Evolutionary conservation across 2,113 vertebrate species (phyloP).

Genomic region (Scopus umbretta): DNA sequence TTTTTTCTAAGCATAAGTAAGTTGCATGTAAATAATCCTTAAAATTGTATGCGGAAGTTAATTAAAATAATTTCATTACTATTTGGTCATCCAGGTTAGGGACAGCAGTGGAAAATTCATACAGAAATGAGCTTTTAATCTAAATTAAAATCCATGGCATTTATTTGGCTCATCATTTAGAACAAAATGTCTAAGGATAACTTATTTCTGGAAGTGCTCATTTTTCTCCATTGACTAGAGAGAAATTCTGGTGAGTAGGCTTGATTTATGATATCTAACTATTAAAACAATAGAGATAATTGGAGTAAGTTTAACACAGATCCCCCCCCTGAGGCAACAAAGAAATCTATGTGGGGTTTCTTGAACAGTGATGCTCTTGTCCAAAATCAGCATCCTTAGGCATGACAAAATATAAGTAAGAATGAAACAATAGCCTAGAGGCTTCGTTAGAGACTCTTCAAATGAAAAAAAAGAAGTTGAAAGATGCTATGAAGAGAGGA

Average conservation of each 20-base stretch:
- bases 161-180: background rate
- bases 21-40: background rate
- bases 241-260: background rate
- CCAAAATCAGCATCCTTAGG: background rate
- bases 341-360: background rate
- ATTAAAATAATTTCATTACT: background rate
- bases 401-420: background rate
- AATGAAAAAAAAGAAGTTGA: background rate
- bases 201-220: background rate
- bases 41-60: background rate
- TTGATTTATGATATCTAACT: conserved; percentile 40
- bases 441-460: background rate
- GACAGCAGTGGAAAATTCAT: background rate
- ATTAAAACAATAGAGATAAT: conserved; percentile 24
- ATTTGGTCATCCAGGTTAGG: background rate
- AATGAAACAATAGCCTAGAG: background rate
- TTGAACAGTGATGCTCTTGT: background rate
- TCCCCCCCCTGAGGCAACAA: background rate
- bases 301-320: background rate
- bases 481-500: background rate
- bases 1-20: background rate
- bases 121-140: background rate
- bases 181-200: background rate
- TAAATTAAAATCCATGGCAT: background rate
- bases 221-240: conserved; percentile 8